Evolutionary conservation across 2,113 vertebrate species (phyloP), one percentile per base, ranked within the genome.

Genomic region (Ciconia stormi): DNA sequence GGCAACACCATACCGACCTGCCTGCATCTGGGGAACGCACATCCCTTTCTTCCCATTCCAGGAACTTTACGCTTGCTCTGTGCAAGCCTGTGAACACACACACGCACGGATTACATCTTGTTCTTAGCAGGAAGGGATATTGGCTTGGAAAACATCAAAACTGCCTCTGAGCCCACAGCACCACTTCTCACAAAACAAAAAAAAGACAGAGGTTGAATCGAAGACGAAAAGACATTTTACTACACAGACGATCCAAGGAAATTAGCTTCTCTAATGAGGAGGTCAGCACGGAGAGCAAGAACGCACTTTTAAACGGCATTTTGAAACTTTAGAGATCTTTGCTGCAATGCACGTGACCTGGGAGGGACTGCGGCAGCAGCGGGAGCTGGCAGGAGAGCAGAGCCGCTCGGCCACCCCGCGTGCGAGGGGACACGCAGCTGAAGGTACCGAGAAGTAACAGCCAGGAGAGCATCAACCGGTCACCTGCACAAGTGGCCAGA

Each of bases 91-190:
- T 15, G 72, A 73, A 78, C 11, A 11, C 49, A 30, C 25, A 7
- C n/a, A 42, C 13, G 29, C 73, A 49, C 44, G 27, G 61, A 91
- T 71, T 62, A 49, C 77, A 96, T 95, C 95, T 96, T 96, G 90
- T 89, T 95, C 94, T 74, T 93, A 89, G 91, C 94, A 91, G 96
- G 95, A 82, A 97, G 90, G 89, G 93, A 96, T 96, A 92, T 92
- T 97, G 97, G 96, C 97, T 97, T 65, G 90, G 87, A 98, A 97
- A 95, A 97, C 91, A 97, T 94, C 94, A 96, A 98, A 97, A 97
- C 32, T 1, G 6, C 65, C 90, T 92, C 91, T 82, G 94, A 95
- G 82, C 91, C 94, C 36, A 40, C 92, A 86, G 96, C 89, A 81
- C 34, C 27, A 76, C 65, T 36, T 76, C 93, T 94, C 91, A 90